These are phyloP conservation scores for Tylochromis polylepis DNA, from an alignment of 2,113 vertebrate genomes.

Conservation along the genomic window DNA sequence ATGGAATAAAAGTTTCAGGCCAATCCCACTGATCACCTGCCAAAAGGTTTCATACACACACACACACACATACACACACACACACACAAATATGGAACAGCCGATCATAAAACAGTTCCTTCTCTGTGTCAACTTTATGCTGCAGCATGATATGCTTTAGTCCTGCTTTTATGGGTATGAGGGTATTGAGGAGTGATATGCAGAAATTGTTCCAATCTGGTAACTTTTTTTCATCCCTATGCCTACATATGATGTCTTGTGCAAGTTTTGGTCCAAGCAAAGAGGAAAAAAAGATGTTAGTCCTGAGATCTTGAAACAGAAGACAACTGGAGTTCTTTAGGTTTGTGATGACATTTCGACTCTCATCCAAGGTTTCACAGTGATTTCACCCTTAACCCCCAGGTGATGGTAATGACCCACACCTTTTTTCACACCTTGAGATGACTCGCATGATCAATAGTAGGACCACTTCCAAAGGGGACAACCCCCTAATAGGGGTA, in stretches of 20 bases:
- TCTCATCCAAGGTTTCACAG: background rate
- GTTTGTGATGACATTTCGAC: background rate
- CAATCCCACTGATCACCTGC: constrained; percentile 33
- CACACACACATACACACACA: constrained; percentile 32
- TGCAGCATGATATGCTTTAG: constrained; percentile 33
- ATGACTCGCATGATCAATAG: background rate
- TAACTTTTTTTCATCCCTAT: background rate
- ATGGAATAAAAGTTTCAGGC: constrained; percentile 32
- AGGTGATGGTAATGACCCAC: background rate
- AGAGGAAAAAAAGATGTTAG: background rate
- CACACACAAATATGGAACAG: constrained; percentile 6
- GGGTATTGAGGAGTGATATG: background rate
- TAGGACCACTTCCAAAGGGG: background rate
- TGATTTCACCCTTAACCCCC: background rate
- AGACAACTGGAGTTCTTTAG: background rate
- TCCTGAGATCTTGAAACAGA: background rate
- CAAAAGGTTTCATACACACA: constrained; percentile 33
- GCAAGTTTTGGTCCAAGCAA: background rate
- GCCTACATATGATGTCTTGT: background rate
- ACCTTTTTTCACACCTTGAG: background rate
- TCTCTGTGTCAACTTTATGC: constrained; percentile 33
- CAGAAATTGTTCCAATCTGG: background rate
- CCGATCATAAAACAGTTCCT: constrained; percentile 44
- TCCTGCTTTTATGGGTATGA: constrained; percentile 31
- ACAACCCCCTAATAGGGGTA: background rate